These are phyloP conservation scores for Pseudorasbora parva DNA, from an alignment of 2,113 vertebrate species.

Conservation along the genomic window DNA sequence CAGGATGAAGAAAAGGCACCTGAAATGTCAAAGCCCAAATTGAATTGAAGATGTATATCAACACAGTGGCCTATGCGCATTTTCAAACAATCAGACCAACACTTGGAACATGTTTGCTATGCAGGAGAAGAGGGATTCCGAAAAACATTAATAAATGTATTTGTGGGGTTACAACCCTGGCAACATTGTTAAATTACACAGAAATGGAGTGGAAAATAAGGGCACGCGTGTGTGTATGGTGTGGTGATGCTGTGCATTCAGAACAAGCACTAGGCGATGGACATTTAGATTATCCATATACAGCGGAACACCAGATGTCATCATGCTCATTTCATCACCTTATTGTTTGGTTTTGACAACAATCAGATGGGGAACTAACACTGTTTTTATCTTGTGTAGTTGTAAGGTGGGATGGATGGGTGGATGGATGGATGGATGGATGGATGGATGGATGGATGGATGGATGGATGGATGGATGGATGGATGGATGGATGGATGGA, in stretches of 20 bases:
- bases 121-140: conserved; percentile 2
- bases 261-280: background rate
- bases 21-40: conserved; percentile 56
- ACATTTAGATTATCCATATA: background rate
- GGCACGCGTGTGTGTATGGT: background rate
- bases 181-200: conserved; percentile 28
- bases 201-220: conserved; percentile 30
- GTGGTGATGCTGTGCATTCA: conserved; percentile 5
- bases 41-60: conserved; percentile 60
- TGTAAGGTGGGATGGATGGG: too few species aligned
- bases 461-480: too few species aligned
- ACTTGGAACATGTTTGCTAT: conserved; percentile 11
- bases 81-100: conserved; percentile 32
- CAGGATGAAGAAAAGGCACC: conserved; percentile 41
- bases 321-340: background rate
- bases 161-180: conserved; percentile 11
- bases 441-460: too few species aligned
- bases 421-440: too few species aligned
- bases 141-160: conserved; percentile 47
- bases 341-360: background rate
- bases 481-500: too few species aligned
- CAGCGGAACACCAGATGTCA: background rate
- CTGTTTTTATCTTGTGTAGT: background rate
- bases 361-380: background rate
- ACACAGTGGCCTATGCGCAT: conserved; percentile 44